Evolutionary conservation across 2,888 invertebrate species (phyloP).

Genomic region (Rhodophaea formosa): DNA sequence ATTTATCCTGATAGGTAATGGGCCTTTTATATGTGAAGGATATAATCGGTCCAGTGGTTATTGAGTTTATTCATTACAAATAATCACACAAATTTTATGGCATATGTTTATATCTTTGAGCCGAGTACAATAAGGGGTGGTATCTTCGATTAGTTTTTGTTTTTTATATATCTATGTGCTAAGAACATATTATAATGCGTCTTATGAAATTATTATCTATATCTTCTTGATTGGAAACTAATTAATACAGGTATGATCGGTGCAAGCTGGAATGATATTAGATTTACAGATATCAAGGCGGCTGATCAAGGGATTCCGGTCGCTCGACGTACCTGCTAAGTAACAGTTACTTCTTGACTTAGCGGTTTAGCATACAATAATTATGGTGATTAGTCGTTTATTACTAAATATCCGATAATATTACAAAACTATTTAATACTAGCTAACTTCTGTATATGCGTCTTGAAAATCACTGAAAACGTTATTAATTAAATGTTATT

Average conservation of each 20-base stretch:
- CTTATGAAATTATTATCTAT: background rate
- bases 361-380: slow-evolving; percentile 9
- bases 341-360: slow-evolving; percentile 3
- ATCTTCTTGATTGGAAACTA: slow-evolving; percentile 1
- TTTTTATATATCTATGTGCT: too few species aligned
- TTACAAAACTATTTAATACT: background rate
- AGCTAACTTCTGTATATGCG: background rate
- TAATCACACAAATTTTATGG: too few species aligned
- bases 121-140: too few species aligned
- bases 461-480: too few species aligned
- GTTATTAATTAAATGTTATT: too few species aligned
- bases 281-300: slow-evolving; percentile 4
- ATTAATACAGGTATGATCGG: slow-evolving; percentile 12
- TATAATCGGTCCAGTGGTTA: too few species aligned
- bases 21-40: too few species aligned
- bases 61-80: too few species aligned
- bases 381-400: slow-evolving; percentile 11
- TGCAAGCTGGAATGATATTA: background rate
- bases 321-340: background rate
- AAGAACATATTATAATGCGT: too few species aligned
- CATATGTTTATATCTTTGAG: too few species aligned
- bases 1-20: too few species aligned
- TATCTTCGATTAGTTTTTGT: too few species aligned
- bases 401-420: background rate
- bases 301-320: slow-evolving; percentile 14